Conservation (phyloP, 2,113 vertebrate genomes). For the Oreotrochilus melanogaster region DNA sequence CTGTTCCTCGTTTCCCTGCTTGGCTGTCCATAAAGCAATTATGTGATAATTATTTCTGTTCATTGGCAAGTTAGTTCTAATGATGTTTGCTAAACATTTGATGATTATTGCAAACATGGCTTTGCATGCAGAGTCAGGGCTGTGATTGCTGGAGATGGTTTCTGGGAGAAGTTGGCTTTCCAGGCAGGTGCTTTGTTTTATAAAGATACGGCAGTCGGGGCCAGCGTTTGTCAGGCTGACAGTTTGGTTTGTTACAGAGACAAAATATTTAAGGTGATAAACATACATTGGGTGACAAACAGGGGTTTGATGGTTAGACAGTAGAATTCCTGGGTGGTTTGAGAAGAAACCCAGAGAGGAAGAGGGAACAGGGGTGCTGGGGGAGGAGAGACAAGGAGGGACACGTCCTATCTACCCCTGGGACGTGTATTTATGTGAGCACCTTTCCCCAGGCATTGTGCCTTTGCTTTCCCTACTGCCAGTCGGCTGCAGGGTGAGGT, state of each 20-base stretch:
- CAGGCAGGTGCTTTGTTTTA: background rate
- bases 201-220: background rate
- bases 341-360: background rate
- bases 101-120: background rate
- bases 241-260: background rate
- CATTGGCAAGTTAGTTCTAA: background rate
- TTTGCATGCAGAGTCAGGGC: background rate
- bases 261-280: background rate
- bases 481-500: background rate
- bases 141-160: background rate
- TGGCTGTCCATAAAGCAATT: background rate
- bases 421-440: background rate
- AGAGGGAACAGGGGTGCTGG: accelerated
- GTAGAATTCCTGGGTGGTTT: background rate
- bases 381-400: background rate
- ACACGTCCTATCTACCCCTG: background rate
- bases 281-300: background rate
- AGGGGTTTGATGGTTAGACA: background rate
- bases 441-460: background rate
- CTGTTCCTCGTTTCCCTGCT: background rate
- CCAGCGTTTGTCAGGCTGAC: background rate
- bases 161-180: background rate
- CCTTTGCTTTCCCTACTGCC: background rate
- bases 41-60: conserved; percentile 15
- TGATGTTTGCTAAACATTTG: conserved; percentile 32